Base-by-base conservation (phyloP, 2,113 vertebrate genomes). In the Aix galericulata region DNA sequence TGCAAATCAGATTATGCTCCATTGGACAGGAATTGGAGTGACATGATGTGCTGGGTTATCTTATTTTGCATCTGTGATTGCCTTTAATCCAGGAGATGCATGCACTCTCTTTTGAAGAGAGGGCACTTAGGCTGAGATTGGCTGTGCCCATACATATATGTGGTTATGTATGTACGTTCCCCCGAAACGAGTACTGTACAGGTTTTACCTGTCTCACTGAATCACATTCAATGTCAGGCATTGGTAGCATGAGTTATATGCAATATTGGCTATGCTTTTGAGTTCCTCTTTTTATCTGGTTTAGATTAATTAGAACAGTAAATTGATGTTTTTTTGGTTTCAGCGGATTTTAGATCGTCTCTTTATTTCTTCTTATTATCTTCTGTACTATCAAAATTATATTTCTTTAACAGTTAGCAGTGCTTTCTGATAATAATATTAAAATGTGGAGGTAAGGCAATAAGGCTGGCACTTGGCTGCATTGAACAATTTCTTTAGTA, bases 61-160 rank as follows among this genome's bases (percentile, higher is more conserved):
- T 94, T 97, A 72, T 88, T 95, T 94, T 91, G 75, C 85, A 64
- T 95, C 92, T 94, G 82, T 90, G 94, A 81, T 90, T 94, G 90
- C 89, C 52, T 91, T 86, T 90, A 90, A 88, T 93, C 88, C 60
- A 48, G 38, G 80, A 81, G 79, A 74, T 74, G 32, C 17, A 26
- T 56, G 6, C 48, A 52, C 68, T 91, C 83, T 59, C 50, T 85
- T 85, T 68, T 27, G 67, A 71, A 72, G 56, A 46, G 38, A 52
- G 66, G 22, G 56, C 79, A 91, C 68, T 89, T 74, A 56, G 38
- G 3, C 32, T 75, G 62, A 48, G 40, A 23, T 20, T 50, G 79
- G 31, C 62, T 87, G 56, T 68, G 60, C 42, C 66, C 31, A 0
- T 25, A 27, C 10, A 14, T 15, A 29, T 16, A 17, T 32, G 20